These are phyloP conservation scores for Drosophila nigritarsus DNA, from an alignment of 2,888 invertebrate genomes.

Conservation along the genomic window DNA sequence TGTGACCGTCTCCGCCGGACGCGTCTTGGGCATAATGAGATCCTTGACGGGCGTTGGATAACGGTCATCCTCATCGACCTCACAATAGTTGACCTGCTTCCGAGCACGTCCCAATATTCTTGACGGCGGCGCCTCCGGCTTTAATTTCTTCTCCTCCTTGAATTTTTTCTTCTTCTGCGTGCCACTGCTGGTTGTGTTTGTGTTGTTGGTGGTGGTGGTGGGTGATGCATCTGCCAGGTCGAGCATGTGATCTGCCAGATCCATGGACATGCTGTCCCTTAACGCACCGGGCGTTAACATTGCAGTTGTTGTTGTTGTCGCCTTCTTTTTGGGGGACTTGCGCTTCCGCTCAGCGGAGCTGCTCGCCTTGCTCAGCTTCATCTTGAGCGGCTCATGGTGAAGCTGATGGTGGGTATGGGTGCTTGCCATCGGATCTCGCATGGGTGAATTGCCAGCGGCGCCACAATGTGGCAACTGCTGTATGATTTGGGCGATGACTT, in stretches of 20 bases:
- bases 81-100: conserved; percentile 88
- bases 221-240: conserved; percentile 46
- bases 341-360: conserved; percentile 83
- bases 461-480: conserved; percentile 82
- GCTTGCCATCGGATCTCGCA: conserved; percentile 69
- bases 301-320: conserved; percentile 37
- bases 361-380: conserved; percentile 81
- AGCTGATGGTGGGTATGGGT: conserved; percentile 39
- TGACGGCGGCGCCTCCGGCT: conserved; percentile 83
- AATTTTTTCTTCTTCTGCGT: conserved; percentile 76
- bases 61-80: conserved; percentile 86
- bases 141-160: conserved; percentile 83
- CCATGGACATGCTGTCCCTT: conserved; percentile 44
- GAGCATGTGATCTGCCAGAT: conserved; percentile 36
- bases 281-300: conserved; percentile 69
- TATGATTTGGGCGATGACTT: conserved; percentile 84
- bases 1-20: conserved; percentile 32
- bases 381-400: conserved; percentile 80
- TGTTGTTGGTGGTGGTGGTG: conserved; percentile 1
- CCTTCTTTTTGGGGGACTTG: conserved; percentile 75
- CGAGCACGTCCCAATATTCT: conserved; percentile 86
- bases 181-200: conserved; percentile 37
- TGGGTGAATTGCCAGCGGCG: conserved; percentile 78
- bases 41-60: conserved; percentile 82
- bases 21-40: conserved; percentile 85